Percentiles rank a stretch among this genome's conserved stretches.
phyloP scores from a whole-genome alignment of 2,797 vertebrate species.

The Enteromius anoplus region DNA sequence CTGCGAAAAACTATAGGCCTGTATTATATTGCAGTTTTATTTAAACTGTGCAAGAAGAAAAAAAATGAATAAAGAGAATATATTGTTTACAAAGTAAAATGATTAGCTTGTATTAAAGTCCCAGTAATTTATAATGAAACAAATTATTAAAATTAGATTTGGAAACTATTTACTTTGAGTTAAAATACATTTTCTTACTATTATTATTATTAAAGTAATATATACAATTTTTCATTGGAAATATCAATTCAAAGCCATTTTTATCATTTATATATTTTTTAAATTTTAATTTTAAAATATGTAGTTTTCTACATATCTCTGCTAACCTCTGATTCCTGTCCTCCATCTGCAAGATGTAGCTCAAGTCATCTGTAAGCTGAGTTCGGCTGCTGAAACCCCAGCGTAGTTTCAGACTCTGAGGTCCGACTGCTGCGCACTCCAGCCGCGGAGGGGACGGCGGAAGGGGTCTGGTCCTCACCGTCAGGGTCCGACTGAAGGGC shows the following conservation, averaged over 20 bases:
- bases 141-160: not conserved
- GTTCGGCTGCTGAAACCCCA: constrained; percentile 88
- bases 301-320: not conserved
- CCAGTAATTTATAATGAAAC: not conserved
- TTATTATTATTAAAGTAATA: not conserved
- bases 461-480: constrained; percentile 87
- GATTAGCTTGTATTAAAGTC: not conserved
- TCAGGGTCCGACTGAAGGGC: constrained; percentile 85
- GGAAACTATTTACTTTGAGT: not conserved
- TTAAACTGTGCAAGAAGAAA: not conserved
- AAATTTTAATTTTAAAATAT: not conserved
- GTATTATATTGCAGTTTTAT: not conserved
- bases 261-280: no score
- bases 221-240: not conserved
- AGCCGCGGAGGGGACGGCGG: constrained; percentile 92
- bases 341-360: constrained; percentile 93
- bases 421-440: constrained; percentile 92
- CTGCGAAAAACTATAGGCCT: not conserved
- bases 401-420: constrained; percentile 97
- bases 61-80: not conserved
- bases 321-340: constrained; percentile 92
- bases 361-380: constrained; percentile 80
- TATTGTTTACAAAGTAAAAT: not conserved
- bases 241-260: not conserved
- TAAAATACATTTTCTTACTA: not conserved